Conservation (phyloP, 2,797 vertebrate genomes). For the Pangasius mekongensis region DNA sequence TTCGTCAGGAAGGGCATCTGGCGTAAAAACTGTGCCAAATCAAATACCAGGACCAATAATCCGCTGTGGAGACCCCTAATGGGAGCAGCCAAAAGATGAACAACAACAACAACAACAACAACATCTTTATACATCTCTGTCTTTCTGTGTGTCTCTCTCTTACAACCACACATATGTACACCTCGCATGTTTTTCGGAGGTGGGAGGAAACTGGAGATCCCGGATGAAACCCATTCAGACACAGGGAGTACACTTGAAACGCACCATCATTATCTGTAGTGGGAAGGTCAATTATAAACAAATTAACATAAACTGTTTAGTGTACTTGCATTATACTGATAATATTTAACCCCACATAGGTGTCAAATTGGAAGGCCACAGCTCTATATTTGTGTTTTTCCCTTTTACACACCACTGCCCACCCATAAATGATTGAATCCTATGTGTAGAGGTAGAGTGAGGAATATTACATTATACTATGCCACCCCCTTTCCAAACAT, state of each 20-base stretch:
- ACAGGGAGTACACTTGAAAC: neutral
- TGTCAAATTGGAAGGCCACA: neutral
- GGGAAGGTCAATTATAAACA: neutral
- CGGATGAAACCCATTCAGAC: neutral
- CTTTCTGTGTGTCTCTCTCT: neutral
- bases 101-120: no score
- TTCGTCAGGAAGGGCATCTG: no score
- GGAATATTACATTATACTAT: neutral
- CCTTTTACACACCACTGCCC: neutral
- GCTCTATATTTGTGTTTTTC: neutral
- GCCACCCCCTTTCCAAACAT: neutral
- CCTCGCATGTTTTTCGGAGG: neutral
- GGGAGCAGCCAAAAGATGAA: no score
- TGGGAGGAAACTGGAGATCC: no score
- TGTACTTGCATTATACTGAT: neutral
- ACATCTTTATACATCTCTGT: neutral
- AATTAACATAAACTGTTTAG: neutral
- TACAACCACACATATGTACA: neutral
- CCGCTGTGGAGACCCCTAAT: no score
- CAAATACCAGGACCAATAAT: no score
- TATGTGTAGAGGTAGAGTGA: neutral
- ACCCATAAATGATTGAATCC: neutral
- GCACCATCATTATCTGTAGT: neutral
- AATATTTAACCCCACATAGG: neutral
- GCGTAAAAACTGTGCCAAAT: no score